phyloP scores from a whole-genome alignment of 2,888 invertebrate species.

The Sepioteuthis lessoniana region DNA sequence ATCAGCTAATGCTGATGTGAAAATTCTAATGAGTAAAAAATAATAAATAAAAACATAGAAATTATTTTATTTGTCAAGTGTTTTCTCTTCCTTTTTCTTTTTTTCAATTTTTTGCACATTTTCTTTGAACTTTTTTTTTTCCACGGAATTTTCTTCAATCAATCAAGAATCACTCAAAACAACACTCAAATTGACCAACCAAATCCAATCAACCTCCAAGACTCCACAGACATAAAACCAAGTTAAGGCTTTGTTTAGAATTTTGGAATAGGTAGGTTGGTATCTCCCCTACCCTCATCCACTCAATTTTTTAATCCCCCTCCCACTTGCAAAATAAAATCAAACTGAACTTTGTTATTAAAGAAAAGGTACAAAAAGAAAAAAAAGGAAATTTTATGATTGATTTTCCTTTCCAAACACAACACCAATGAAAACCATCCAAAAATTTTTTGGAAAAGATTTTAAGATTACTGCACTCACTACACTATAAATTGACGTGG shows the following conservation, averaged over 20 bases:
- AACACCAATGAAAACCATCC: too few relatives aligned
- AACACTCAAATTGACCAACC: not conserved
- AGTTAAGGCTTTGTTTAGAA: not conserved
- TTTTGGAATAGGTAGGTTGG: not conserved
- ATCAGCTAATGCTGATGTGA: too few relatives aligned
- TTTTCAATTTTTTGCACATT: not conserved
- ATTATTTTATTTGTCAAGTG: not conserved
- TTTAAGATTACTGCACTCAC: too few relatives aligned
- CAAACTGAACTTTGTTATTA: not conserved
- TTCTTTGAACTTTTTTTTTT: not conserved
- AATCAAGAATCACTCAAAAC: not conserved
- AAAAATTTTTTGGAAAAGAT: too few relatives aligned
- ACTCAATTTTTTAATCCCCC: not conserved
- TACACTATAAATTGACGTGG: too few relatives aligned
- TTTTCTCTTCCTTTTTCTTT: not conserved
- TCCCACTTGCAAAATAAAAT: not conserved
- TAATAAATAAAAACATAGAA: too few relatives aligned
- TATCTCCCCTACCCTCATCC: not conserved
- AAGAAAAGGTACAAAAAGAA: not conserved
- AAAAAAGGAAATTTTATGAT: too few relatives aligned
- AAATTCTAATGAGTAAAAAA: too few relatives aligned
- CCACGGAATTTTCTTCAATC: not conserved
- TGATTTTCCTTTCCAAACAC: not conserved
- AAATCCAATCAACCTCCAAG: not conserved
- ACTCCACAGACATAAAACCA: not conserved